Evolutionary conservation across 30 jellyfish, hydroid and myxozoan species (phyloP).

Genomic region (Hydractinia echinata): DNA sequence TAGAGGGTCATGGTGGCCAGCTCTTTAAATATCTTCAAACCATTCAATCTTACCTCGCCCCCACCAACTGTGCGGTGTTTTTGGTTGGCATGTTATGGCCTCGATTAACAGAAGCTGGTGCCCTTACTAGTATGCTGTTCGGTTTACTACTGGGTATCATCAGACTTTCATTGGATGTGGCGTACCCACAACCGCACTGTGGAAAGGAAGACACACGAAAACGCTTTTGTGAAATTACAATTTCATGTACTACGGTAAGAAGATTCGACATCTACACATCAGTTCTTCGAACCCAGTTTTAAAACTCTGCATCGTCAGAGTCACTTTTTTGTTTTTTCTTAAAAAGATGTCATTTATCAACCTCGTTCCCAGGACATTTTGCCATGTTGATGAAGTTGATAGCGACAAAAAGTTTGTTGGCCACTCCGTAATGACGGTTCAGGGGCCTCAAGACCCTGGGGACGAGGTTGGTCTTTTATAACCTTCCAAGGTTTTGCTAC

Average conservation of each 20-base stretch:
- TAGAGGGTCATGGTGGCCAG: conserved; percentile 94
- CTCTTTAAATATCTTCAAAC: conserved; percentile 73
- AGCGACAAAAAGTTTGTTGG: too few species aligned
- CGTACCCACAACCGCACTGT: conserved; percentile 84
- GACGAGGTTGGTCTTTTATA: too few species aligned
- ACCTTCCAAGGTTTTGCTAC: too few species aligned
- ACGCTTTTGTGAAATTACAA: conserved; percentile 76
- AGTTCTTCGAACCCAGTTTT: too few species aligned
- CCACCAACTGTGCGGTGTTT: conserved; percentile 96
- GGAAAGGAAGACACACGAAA: conserved; percentile 68
- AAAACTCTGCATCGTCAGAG: too few species aligned
- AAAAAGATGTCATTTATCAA: too few species aligned
- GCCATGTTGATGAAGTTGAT: too few species aligned
- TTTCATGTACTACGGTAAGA: conserved; percentile 85
- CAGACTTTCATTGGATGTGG: conserved; percentile 73
- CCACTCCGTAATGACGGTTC: too few species aligned
- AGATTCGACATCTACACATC: too few species aligned
- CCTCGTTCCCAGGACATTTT: too few species aligned
- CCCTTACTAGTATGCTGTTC: conserved; percentile 73
- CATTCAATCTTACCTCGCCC: conserved; percentile 80
- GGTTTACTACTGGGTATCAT: conserved; percentile 72
- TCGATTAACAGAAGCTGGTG: conserved; percentile 76
- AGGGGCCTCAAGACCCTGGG: too few species aligned
- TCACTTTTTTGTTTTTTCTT: too few species aligned
- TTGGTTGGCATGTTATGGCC: conserved; percentile 88